Evolutionary conservation across 2,113 vertebrate species (phyloP).

Genomic region (Pandion haliaetus): DNA sequence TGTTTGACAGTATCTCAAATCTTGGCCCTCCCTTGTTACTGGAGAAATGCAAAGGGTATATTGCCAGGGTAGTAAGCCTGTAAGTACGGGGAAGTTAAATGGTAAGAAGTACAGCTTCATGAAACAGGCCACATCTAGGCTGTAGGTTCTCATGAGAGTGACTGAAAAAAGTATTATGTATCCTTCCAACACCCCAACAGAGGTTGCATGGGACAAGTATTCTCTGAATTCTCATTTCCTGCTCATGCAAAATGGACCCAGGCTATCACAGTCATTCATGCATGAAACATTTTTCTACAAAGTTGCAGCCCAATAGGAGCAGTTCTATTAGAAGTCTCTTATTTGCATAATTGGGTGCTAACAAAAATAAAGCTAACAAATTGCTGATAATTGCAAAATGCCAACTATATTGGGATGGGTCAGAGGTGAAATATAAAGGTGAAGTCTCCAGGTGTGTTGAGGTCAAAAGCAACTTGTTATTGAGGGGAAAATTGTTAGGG

Average conservation of each 20-base stretch:
- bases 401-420: slow-evolving; percentile 72
- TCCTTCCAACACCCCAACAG: neutral
- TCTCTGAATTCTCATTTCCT: neutral
- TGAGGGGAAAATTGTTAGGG: slow-evolving; percentile 39
- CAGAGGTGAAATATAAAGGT: slow-evolving; percentile 65
- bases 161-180: neutral
- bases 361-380: slow-evolving; percentile 86
- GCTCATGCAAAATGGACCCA: neutral
- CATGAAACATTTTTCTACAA: neutral
- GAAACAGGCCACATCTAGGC: neutral
- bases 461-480: slow-evolving; percentile 67
- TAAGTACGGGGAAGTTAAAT: neutral
- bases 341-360: slow-evolving; percentile 81
- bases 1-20: neutral
- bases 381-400: slow-evolving; percentile 84
- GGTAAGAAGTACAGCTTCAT: neutral
- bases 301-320: neutral
- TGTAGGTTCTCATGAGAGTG: neutral
- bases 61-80: neutral
- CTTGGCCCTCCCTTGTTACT: neutral
- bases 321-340: neutral
- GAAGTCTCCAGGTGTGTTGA: slow-evolving; percentile 80
- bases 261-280: neutral
- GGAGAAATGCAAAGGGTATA: neutral
- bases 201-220: neutral